A percentile compares a stretch with the other conserved stretches of the same genome.
These are phyloP conservation scores for Lepisosteus osseus DNA, from an alignment of 2,113 vertebrate species.

Conservation along the genomic window DNA sequence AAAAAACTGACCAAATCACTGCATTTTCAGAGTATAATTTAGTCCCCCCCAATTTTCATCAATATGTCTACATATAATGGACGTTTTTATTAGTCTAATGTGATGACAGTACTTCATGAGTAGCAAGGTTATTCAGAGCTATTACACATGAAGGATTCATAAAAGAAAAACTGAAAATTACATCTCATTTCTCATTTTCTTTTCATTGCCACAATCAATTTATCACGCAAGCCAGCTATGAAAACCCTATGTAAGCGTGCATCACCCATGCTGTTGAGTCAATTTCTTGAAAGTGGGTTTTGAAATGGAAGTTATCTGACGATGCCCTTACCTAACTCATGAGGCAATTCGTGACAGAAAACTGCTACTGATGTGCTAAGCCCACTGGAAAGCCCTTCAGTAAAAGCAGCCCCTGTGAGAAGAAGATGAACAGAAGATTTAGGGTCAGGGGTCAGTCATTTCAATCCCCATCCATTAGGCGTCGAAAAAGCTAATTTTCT, in stretches of 20 bases:
- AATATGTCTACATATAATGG: neutral
- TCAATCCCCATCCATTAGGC: too few species aligned
- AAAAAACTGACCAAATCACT: neutral
- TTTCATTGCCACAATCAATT: neutral
- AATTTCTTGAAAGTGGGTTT: too few species aligned
- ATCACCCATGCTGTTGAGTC: too few species aligned
- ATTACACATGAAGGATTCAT: too few species aligned
- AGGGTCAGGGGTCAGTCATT: too few species aligned
- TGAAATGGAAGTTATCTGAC: too few species aligned
- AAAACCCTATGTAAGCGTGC: too few species aligned
- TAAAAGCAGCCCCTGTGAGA: slow-evolving; percentile 86
- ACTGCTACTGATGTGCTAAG: slow-evolving; percentile 95
- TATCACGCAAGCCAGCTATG: neutral
- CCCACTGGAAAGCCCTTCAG: slow-evolving; percentile 89
- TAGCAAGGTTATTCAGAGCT: too few species aligned
- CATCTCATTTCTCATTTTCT: neutral
- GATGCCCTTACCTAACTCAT: slow-evolving; percentile 83
- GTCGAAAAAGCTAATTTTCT: too few species aligned
- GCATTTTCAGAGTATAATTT: neutral
- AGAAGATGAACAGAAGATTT: neutral
- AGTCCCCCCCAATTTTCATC: neutral
- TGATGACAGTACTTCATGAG: too few species aligned
- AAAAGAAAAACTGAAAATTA: too few species aligned
- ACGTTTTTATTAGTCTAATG: neutral
- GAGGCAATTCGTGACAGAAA: slow-evolving; percentile 94